Conservation (phyloP, 1,140 invertebrate genomes). For the Melipona quadrifasciata region DNA sequence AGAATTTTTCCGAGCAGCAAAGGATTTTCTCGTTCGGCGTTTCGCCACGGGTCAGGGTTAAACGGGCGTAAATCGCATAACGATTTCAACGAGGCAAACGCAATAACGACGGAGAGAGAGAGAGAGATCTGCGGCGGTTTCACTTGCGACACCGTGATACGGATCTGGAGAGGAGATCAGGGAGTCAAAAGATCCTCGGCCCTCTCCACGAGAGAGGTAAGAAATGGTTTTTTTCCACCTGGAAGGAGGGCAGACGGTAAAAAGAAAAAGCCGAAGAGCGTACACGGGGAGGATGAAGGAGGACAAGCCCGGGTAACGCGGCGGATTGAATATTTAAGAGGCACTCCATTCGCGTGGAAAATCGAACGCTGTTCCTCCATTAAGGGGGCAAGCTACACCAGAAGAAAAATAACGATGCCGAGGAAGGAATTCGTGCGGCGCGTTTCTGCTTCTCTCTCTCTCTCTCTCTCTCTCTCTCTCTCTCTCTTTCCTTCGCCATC, state of each 20-base stretch:
- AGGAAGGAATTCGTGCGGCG: conserved; percentile 17
- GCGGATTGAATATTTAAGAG: conserved; percentile 78
- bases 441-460: background rate
- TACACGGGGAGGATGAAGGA: conserved; percentile 26
- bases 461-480: background rate
- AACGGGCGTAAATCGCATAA: background rate
- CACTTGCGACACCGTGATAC: background rate
- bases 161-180: background rate
- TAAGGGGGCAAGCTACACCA: conserved; percentile 63
- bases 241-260: background rate
- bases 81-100: too few relatives aligned
- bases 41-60: background rate
- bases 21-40: background rate
- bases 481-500: background rate
- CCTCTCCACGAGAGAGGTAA: conserved; percentile 27
- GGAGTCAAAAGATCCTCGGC: conserved; percentile 60
- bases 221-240: background rate
- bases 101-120: background rate
- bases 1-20: background rate
- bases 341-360: conserved; percentile 70
- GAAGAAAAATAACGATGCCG: conserved; percentile 34
- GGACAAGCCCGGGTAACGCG: conserved; percentile 47
- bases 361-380: conserved; percentile 77
- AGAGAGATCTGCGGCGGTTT: background rate
- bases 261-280: background rate